Conservation (phyloP, 2,797 vertebrate species). For the Myotis planiceps region DNA sequence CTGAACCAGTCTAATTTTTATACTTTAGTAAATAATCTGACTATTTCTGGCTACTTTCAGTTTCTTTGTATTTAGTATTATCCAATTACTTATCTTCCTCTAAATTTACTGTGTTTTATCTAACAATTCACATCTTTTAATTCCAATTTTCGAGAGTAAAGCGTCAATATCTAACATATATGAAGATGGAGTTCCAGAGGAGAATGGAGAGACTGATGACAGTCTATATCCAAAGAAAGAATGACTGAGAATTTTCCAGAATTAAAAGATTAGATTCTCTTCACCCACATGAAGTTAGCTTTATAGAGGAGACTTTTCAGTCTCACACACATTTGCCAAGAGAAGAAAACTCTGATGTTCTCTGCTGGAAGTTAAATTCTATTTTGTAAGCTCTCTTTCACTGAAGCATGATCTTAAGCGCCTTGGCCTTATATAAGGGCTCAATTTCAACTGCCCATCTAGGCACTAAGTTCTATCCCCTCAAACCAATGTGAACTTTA, state of each 20-base stretch:
- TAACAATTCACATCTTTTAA: slow-evolving; percentile 46
- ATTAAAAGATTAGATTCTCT: background rate
- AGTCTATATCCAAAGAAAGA: slow-evolving; percentile 22
- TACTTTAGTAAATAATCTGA: background rate
- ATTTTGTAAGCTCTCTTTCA: slow-evolving; percentile 14
- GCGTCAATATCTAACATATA: background rate
- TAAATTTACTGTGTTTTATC: background rate
- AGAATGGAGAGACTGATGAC: background rate
- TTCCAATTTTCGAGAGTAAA: background rate
- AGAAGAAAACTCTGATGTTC: background rate
- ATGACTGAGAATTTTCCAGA: background rate
- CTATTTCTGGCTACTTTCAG: background rate
- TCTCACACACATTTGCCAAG: background rate
- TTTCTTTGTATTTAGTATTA: background rate
- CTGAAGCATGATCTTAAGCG: background rate
- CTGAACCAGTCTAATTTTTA: background rate
- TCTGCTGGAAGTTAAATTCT: background rate
- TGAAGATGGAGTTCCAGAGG: background rate
- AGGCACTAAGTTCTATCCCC: background rate
- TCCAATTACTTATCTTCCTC: background rate
- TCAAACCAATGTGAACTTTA: background rate
- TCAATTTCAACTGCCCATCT: background rate
- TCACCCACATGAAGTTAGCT: background rate
- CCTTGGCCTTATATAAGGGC: background rate
- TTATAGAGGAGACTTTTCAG: background rate